Evolutionary conservation across 2,888 invertebrate genomes (phyloP), one percentile per base, ranked within the genome.

Genomic region (Ochlodes sylvanus): DNA sequence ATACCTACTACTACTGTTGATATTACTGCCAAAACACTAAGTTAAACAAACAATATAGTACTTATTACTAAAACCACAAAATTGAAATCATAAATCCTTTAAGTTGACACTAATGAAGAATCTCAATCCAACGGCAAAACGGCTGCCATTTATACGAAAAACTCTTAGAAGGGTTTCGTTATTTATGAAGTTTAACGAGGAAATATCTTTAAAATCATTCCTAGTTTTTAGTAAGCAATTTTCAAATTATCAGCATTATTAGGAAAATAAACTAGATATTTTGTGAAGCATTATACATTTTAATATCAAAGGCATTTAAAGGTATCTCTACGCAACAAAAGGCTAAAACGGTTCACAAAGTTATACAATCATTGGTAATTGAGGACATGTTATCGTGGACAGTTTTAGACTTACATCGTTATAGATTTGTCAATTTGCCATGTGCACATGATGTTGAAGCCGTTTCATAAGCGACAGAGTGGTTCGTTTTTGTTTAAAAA

Each of bases 371-470:
- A 47, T 47, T 17, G 7, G 21, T 52, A 52, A 52, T 27, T 21
- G 21, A 27, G 21, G 50, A 50, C 21, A 27, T 21, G 52, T 52
- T 27, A 14, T 27, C 52, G 52, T 7, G 6, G 14, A 52, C 52
- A 52, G 52, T 27, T 52, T 52, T 21, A 27, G 52, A 52, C 10
- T 52, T 52, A 21, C 21, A 52, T 52, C 52, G 52, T 52, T 52
- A 52, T 17, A 52, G 21, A 52, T 14, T 17, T 52, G 21, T 52
- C 52, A 52, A 52, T 27, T 52, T 14, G 14, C 14, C 52, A 52
- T 52, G 52, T 52, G 50, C 19, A 19, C 50, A 50, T 52, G 21
- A 52, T 52, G 52, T 27, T 27, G 52, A 52, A 27, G 52, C 52
- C 52, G 52, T 52, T 12, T 52, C 52, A 12, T 52, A 52, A 52